Evolutionary conservation across 2,113 vertebrate species (phyloP), one percentile per base, ranked within the genome.

Genomic region (Callocephalon fimbriatum): DNA sequence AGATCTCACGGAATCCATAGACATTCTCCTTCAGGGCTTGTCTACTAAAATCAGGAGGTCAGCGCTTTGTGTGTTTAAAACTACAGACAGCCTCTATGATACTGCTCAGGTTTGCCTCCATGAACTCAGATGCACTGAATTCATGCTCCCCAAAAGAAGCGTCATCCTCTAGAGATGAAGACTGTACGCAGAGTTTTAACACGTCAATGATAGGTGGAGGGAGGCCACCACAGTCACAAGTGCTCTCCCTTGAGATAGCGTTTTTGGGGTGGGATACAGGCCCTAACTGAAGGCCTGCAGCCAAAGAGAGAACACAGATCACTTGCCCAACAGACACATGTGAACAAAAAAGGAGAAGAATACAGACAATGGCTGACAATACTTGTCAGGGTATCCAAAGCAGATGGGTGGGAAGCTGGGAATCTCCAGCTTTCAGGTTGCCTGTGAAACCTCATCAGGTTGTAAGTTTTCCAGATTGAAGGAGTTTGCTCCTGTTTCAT

Each of bases 301-400:
- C 31, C 88, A 61, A 71, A 40, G 4, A 40, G 7, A 31, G n/a
- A 4, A 32, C 38, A 10, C 25, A 84, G 48, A 38, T 19, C 9
- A 0, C 16, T 18, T 12, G 16, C 19, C 31, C 35, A 54, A 51
- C 23, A 90, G 45, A 23, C 31, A 79, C 10, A 4, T 0, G 0
- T 14, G 29, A 50, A 77, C 8, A n/a, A 61, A 51, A 10, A 17
- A 25, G 29, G 13, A 44, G 32, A 31, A 38, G 54, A 88, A 27
- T 8, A n/a, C 58, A 58, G 45, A 67, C 50, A 47, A 25, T 15
- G 42, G 9, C 38, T 86, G 73, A 65, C 25, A 6, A 6, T 32
- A 44, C 81, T 75, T 87, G 26, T 32, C 5, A 8, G 25, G 27
- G 21, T 23, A 42, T 44, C 26, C 0, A 1, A 78, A 93, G 62